Evolutionary conservation across 2,113 vertebrate genomes (phyloP).

Genomic region (Zosterops borbonicus): DNA sequence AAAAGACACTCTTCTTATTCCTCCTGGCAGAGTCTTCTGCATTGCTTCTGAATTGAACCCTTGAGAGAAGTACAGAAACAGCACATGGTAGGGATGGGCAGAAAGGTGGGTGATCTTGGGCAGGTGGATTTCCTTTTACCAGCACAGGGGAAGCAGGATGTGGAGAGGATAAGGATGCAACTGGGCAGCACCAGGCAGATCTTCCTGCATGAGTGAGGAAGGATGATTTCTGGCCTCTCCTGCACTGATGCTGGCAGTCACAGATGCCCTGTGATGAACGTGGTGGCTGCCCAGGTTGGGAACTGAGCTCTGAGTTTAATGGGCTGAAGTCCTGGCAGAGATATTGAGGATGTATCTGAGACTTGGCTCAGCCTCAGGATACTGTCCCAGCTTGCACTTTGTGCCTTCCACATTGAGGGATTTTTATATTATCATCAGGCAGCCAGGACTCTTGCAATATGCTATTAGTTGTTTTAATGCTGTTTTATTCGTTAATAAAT

Average conservation of each 20-base stretch:
- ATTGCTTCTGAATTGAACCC: background rate
- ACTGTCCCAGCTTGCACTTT: background rate
- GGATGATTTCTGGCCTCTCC: background rate
- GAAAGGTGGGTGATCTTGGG: background rate
- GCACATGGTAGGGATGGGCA: background rate
- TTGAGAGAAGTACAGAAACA: background rate
- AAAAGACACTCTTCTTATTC: background rate
- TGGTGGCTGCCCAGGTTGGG: background rate
- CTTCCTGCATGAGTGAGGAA: background rate
- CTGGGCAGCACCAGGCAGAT: background rate
- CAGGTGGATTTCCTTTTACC: background rate
- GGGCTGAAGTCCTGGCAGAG: background rate
- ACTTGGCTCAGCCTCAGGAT: background rate
- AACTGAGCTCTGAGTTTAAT: background rate
- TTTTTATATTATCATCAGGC: background rate
- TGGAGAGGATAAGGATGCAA: background rate
- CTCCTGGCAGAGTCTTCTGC: background rate
- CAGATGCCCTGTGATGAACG: fast-evolving
- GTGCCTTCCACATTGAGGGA: background rate
- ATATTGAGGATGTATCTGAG: background rate
- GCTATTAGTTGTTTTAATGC: background rate
- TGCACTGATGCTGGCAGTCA: background rate
- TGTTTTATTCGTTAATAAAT: background rate
- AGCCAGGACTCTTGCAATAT: background rate
- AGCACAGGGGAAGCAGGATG: background rate